Conservation (phyloP, 2,113 vertebrate genomes). For the Zeus faber region DNA sequence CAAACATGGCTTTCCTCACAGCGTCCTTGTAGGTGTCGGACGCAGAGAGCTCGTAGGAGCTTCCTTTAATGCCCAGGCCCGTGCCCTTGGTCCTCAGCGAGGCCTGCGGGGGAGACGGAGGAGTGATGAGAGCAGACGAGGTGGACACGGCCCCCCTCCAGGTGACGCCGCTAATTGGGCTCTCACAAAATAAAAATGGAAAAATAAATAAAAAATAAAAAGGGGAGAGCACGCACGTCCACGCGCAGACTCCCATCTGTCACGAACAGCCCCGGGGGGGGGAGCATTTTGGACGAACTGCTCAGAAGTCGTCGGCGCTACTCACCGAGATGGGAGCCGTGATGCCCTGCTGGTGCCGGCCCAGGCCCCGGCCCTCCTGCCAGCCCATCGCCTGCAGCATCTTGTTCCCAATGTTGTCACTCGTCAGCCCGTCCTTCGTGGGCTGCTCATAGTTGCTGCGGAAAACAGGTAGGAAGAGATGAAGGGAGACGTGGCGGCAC, state of each 20-base stretch:
- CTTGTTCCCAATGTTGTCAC: constrained; percentile 92
- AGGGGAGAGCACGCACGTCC: too few species aligned
- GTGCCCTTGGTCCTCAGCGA: constrained; percentile 88
- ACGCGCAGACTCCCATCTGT: too few species aligned
- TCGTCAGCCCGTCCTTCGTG: constrained; percentile 89
- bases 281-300: too few species aligned
- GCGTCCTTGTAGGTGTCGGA: constrained; percentile 92
- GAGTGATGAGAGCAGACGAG: constrained; percentile 39
- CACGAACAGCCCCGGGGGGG: too few species aligned
- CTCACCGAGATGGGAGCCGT: constrained; percentile 88
- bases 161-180: constrained; percentile 44
- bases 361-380: constrained; percentile 89
- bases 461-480: neutral
- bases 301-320: too few species aligned
- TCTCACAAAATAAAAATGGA: constrained; percentile 25
- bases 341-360: constrained; percentile 91
- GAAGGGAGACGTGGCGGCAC: too few species aligned
- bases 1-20: constrained; percentile 91
- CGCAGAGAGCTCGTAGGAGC: constrained; percentile 84
- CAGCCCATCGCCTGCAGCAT: constrained; percentile 97
- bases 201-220: neutral
- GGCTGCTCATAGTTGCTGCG: constrained; percentile 89
- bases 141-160: constrained; percentile 23
- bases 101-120: constrained; percentile 71
- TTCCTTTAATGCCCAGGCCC: constrained; percentile 88